Evolutionary conservation across 2,113 vertebrate species (phyloP), one percentile per base, ranked within the genome.

Genomic region (Rhea americana): DNA sequence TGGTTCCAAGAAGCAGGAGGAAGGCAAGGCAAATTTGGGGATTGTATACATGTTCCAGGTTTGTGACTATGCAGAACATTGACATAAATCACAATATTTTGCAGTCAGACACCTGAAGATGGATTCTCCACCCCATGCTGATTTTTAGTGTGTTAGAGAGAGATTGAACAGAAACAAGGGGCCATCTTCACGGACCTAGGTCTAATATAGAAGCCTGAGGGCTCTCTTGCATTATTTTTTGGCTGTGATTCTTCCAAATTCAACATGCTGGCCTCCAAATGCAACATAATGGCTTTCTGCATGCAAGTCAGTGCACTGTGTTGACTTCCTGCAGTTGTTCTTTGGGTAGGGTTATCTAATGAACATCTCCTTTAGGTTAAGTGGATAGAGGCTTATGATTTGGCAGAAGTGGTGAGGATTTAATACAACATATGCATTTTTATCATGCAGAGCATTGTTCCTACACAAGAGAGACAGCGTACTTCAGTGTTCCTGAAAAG

Each of bases 1-100:
- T 0, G 0, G 72, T 39, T 68, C 26, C 30, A 81, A 83, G 55
- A 7, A 67, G 16, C 18, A 37, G 1, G 0, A 5, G 30, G 21
- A 81, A 84, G 5, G 63, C 8, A 17, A 67, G 4, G 30, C 13
- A 68, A 24, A 51, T 59, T 63, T 50, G n/a, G 82, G n/a, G 15
- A 45, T 58, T 45, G 26, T 35, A 20, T 62, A 43, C 6, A 62
- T 9, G 16, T 79, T 41, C 84, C 0, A 53, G 9, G 2, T 35
- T 87, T 62, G 19, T 76, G 53, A 43, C 18, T 11, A 7, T 11
- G 26, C 7, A 73, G 68, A 74, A 4, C 2, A 18, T 11, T 9
- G 48, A 11, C 10, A 25, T 24, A 81, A 80, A 63, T 50, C 13
- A 55, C 18, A 8, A 18, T 77, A 22, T 37, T 87, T 82, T 94